Evolutionary conservation across 37 sponge, comb jelly and placozoan genomes (phyloP).

Genomic region (Oopsacas minuta): DNA sequence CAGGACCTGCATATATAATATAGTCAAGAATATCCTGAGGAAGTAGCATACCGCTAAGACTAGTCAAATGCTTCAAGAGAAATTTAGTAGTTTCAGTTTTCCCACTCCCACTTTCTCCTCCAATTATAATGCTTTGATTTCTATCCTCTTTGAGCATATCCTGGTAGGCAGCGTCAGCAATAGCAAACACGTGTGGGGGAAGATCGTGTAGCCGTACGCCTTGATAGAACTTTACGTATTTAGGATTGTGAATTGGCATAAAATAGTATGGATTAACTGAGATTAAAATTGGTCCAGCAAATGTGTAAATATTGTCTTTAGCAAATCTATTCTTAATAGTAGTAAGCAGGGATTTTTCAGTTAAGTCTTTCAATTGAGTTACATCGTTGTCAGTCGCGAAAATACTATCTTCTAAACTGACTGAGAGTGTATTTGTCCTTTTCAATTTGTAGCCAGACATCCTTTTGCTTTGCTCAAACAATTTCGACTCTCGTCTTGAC

Average conservation of each 20-base stretch:
- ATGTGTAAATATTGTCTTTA: constrained; percentile 79
- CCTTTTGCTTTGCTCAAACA: neutral
- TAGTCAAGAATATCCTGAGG: constrained; percentile 46
- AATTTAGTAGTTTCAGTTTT: constrained; percentile 88
- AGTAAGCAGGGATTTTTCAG: constrained; percentile 67
- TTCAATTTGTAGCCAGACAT: neutral
- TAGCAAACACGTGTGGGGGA: constrained; percentile 83
- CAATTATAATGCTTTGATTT: constrained; percentile 75
- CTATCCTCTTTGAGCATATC: constrained; percentile 48
- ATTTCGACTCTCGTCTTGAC: neutral
- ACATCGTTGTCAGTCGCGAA: constrained; percentile 40
- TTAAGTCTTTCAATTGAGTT: constrained; percentile 60
- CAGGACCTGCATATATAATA: constrained; percentile 30
- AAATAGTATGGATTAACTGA: constrained; percentile 79
- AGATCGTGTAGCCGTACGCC: constrained; percentile 38
- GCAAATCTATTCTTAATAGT: constrained; percentile 58
- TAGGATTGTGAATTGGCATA: constrained; percentile 76
- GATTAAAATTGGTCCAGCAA: constrained; percentile 80
- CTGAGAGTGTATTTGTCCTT: neutral
- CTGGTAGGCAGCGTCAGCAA: constrained; percentile 66
- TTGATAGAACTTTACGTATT: constrained; percentile 58
- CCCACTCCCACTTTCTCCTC: constrained; percentile 88
- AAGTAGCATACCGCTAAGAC: constrained; percentile 60
- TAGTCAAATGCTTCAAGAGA: constrained; percentile 69
- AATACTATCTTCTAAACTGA: constrained; percentile 5